Base-by-base conservation (phyloP, 2,888 invertebrate genomes). In the Cataglyphis altisquamis region DNA sequence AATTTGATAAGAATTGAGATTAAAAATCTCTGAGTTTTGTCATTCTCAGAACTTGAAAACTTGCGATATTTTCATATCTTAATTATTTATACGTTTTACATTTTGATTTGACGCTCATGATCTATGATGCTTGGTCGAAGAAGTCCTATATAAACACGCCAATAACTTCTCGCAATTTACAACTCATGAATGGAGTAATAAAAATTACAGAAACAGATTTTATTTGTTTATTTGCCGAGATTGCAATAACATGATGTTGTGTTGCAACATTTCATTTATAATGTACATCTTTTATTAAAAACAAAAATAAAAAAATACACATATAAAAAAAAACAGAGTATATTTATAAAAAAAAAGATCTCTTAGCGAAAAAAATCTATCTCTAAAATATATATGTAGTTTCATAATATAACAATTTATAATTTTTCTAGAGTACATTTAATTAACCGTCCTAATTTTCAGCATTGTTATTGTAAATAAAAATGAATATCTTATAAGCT, bases 101-200 rank as follows among this genome's bases (percentile, higher is more conserved):
- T 48, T 78, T n/a, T 3, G 25, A 75, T 3, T 25, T 64, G 64
- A 48, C 15, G 32, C 9, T 5, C 41, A 41, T 41, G 41, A 15
- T 52, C 41, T 12, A 41, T n/a, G 15, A 55, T 12, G 6, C 41
- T 64, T 57, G 9, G 3, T 29, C 32, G 41, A 4, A 41, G 15
- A n/a, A 39, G 41, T 5, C 21, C 75, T 18, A 12, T 39, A 45
- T 39, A 45, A 36, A 41, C 18, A 60, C 12, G 68, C 60, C 70
- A 78, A 78, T 60, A 77, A 29, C 55, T 62, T 60, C 32, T 25
- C 32, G 45, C 70, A 60, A 78, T 78, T 78, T 45, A 21, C 45
- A 70, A 70, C 70, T 78, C 78, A 60, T 78, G 78, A 78, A 78
- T 68, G 78, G 60, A 78, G 60, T 78, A 60, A 70, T 70, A 78